These are phyloP conservation scores for Subanguina moxae DNA, from an alignment of 1,140 invertebrate genomes.

Conservation along the genomic window DNA sequence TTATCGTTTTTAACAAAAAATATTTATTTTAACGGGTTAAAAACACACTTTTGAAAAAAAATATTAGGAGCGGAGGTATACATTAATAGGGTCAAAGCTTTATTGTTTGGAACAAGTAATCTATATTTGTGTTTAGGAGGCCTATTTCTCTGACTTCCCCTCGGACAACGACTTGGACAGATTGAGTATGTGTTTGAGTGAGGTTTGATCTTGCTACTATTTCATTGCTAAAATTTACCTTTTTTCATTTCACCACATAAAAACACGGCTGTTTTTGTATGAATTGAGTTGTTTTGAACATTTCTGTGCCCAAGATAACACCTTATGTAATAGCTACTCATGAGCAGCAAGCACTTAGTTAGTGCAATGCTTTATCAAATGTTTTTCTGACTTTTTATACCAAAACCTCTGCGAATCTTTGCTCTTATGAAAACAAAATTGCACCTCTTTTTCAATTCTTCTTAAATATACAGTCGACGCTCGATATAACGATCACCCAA, in stretches of 20 bases:
- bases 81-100: too few relatives aligned
- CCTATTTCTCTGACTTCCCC: background rate
- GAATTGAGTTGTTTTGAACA: slow-evolving; percentile 5
- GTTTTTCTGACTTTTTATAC: too few relatives aligned
- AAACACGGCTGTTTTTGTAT: background rate
- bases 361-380: background rate
- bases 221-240: background rate
- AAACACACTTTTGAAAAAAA: too few relatives aligned
- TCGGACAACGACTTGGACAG: slow-evolving; percentile 43
- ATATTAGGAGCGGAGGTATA: too few relatives aligned
- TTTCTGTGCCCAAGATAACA: background rate
- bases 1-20: too few relatives aligned
- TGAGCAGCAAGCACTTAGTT: background rate
- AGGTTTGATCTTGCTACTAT: slow-evolving; percentile 27
- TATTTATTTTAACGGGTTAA: too few relatives aligned
- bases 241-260: background rate
- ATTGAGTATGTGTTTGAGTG: slow-evolving; percentile 47
- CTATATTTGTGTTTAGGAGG: background rate
- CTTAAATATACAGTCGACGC: too few relatives aligned
- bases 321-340: background rate
- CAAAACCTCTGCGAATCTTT: too few relatives aligned
- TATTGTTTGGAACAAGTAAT: too few relatives aligned
- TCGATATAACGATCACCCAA: too few relatives aligned
- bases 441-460: too few relatives aligned
- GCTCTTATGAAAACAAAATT: too few relatives aligned